These are phyloP conservation scores for Tenualosa ilisha DNA, from an alignment of 2,797 vertebrate species.

Conservation along the genomic window DNA sequence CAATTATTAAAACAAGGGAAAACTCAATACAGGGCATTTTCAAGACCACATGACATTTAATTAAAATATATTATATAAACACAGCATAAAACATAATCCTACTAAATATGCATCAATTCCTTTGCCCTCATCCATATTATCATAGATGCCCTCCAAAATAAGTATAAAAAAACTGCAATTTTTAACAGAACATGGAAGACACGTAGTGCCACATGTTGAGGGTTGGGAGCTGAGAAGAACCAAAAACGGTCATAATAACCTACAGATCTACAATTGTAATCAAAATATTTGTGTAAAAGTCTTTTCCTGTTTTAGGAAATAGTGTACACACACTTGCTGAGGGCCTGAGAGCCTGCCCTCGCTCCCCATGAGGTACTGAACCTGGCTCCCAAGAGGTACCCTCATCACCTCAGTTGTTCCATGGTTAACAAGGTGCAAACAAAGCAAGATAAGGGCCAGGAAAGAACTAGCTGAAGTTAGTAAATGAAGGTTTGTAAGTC, in stretches of 20 bases:
- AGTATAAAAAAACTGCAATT: constrained; percentile 16
- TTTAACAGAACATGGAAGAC: constrained; percentile 33
- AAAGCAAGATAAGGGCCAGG: neutral
- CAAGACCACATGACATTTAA: constrained; percentile 35
- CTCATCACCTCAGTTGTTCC: neutral
- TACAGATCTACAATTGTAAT: constrained; percentile 22
- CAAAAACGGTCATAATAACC: neutral
- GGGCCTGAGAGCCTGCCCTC: constrained; percentile 21
- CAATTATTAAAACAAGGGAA: neutral
- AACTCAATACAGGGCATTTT: neutral
- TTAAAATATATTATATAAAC: constrained; percentile 37
- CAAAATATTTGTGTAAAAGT: constrained; percentile 45
- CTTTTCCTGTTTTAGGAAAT: constrained; percentile 32
- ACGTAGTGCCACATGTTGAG: constrained; percentile 20
- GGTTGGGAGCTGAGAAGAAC: neutral
- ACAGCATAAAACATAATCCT: constrained; percentile 22
- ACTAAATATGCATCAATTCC: constrained; percentile 11
- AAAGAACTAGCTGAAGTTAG: neutral
- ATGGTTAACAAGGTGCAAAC: neutral
- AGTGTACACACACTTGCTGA: constrained; percentile 30
- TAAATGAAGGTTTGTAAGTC: neutral
- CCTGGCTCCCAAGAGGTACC: neutral
- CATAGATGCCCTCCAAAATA: constrained; percentile 10
- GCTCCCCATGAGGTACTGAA: constrained; percentile 9
- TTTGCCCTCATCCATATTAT: constrained; percentile 2